phyloP scores from a whole-genome alignment of 2,797 vertebrate species.

The Myiotriccus ornatus region DNA sequence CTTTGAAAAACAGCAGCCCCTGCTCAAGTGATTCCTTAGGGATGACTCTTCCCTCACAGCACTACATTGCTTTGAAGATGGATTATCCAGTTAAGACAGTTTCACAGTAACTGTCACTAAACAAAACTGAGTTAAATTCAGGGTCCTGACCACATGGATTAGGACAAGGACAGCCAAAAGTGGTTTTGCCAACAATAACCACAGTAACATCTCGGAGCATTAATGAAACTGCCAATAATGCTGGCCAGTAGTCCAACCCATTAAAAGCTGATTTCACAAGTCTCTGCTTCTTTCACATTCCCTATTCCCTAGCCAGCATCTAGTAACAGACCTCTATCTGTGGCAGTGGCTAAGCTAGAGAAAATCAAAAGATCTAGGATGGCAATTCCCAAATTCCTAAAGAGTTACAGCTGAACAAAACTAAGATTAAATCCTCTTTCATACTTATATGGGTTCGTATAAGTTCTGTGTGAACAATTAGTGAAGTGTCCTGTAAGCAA shows the following conservation, averaged over 20 bases:
- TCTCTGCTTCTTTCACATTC: not conserved
- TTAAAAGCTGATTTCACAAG: not conserved
- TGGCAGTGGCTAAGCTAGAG: not conserved
- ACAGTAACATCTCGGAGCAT: not conserved
- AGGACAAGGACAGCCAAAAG: not conserved
- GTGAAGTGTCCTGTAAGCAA: not conserved
- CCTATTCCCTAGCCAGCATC: not conserved
- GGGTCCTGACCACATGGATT: not conserved
- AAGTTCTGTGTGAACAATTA: not conserved
- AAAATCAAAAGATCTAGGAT: not conserved
- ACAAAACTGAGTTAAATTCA: constrained; percentile 9
- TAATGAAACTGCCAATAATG: not conserved
- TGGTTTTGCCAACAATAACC: not conserved
- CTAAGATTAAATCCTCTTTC: not conserved
- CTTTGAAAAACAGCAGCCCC: not conserved
- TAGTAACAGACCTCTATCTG: not conserved
- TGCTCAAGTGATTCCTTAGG: not conserved
- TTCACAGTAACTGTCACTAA: constrained; percentile 7
- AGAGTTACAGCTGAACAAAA: not conserved
- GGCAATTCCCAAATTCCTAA: not conserved
- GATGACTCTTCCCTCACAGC: not conserved
- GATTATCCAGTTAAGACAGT: not conserved
- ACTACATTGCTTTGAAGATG: not conserved
- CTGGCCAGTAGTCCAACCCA: not conserved
- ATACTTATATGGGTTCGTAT: not conserved